Conservation (phyloP, 2,797 vertebrate species). For the Amblyopsis hoosieri region DNA sequence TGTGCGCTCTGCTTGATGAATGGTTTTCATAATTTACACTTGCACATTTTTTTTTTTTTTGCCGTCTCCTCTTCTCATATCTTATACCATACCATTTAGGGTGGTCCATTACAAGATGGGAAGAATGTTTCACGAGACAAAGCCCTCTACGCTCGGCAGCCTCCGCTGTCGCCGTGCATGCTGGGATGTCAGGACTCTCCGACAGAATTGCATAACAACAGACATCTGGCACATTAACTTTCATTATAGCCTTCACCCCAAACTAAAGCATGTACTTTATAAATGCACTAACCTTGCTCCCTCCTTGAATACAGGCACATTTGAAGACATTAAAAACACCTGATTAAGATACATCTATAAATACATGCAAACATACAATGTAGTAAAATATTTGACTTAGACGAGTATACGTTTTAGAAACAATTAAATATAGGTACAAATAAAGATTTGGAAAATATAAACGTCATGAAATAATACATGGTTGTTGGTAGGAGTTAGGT, state of each 20-base stretch:
- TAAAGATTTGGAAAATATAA: too few species aligned
- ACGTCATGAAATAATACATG: too few species aligned
- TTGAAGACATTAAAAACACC: too few species aligned
- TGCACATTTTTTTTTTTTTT: not conserved
- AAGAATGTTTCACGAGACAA: too few species aligned
- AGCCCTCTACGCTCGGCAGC: too few species aligned
- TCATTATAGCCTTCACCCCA: not conserved
- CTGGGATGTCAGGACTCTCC: not conserved
- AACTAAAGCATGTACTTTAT: not conserved
- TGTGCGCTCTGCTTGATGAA: not conserved
- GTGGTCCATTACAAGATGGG: too few species aligned
- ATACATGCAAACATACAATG: too few species aligned
- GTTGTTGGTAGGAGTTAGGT: too few species aligned
- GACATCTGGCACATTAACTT: slow-evolving; percentile 12
- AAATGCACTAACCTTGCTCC: slow-evolving; percentile 36
- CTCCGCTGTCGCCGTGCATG: not conserved
- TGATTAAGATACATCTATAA: too few species aligned
- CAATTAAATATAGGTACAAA: too few species aligned
- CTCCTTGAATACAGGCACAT: not conserved
- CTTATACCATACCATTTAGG: not conserved
- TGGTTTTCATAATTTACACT: not conserved
- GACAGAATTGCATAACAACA: not conserved
- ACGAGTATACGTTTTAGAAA: too few species aligned
- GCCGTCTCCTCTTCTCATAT: not conserved
- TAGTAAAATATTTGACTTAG: too few species aligned